Conservation (phyloP, 2,797 vertebrate species). For the Cryptoprocta ferox region DNA sequence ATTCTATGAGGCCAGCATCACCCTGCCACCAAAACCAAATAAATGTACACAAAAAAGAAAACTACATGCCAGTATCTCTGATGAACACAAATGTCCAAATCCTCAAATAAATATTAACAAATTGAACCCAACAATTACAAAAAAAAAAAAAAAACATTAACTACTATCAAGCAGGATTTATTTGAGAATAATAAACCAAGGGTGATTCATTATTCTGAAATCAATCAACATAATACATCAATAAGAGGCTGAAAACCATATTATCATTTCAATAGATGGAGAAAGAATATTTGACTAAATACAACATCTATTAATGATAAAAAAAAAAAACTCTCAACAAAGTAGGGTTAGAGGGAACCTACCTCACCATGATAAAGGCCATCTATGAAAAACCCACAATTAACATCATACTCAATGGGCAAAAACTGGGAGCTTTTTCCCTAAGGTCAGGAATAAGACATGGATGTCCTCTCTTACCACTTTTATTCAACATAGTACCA, state of each 20-base stretch:
- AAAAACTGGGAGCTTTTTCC: neutral
- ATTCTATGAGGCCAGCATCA: neutral
- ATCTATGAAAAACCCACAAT: neutral
- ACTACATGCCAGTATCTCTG: neutral
- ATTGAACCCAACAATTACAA: neutral
- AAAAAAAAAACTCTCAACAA: neutral
- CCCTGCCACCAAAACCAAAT: neutral
- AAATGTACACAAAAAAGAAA: neutral
- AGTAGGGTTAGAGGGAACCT: neutral
- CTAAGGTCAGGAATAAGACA: neutral
- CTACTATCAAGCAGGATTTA: neutral
- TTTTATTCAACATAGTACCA: neutral
- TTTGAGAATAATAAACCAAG: neutral
- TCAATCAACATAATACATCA: neutral
- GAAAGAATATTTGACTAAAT: neutral
- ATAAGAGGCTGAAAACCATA: neutral
- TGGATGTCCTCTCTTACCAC: neutral
- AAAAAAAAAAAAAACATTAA: neutral
- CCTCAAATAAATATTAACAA: neutral
- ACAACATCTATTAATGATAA: neutral
- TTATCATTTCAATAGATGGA: neutral
- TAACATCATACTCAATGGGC: neutral
- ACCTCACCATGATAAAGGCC: neutral
- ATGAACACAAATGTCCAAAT: neutral
- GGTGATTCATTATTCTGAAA: neutral